Base-by-base conservation (phyloP, 2,113 vertebrate genomes). In the Desmodus rotundus region DNA sequence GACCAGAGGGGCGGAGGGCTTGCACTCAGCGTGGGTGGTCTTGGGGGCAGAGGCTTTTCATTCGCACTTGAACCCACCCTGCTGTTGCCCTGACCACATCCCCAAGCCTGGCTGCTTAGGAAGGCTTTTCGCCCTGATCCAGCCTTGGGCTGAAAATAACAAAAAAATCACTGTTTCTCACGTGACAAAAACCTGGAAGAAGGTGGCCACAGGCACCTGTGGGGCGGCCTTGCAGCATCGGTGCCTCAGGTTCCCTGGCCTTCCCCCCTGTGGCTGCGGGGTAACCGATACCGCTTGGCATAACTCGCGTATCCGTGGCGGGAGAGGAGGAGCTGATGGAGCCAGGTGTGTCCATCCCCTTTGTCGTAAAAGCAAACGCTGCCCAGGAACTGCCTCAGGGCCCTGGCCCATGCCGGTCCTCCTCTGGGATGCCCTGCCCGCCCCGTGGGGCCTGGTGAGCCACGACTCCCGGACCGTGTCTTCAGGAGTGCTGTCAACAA, bases 21-120 rank as follows among this genome's bases (percentile, higher is more conserved):
- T 36, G 28, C 1, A 1, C 13, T 36, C 41, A 0, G 1, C 2
- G 24, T 2, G 15, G 41, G 16, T 0, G 4, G 33, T 31, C 19
- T 2, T 0, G 26, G n/a, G 36, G 31, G 54, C 2, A 4, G 52
- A 76, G 58, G 20, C 45, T 67, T 74, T 31, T 26, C 63, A 5
- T 12, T 17, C 36, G 20, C 36, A 4, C n/a, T 7, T 24, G 88
- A 78, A 17, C 61, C 17, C 15, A 13, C 43, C 17, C n/a, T 2
- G 7, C 38, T 10, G 33, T 12, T 24, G 20, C 31, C 9, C 78
- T 4, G 31, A 50, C 19, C 24, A 0, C 47, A 70, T 17, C n/a
- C 13, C 45, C 16, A 41, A 33, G 33, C 10, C 72, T 0, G 7
- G 31, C 28, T 67, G 12, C 33, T 20, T 4, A 24, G 61, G 36